phyloP scores from a whole-genome alignment of 2,113 vertebrate species.

The Petrocephalus microphthalmus region DNA sequence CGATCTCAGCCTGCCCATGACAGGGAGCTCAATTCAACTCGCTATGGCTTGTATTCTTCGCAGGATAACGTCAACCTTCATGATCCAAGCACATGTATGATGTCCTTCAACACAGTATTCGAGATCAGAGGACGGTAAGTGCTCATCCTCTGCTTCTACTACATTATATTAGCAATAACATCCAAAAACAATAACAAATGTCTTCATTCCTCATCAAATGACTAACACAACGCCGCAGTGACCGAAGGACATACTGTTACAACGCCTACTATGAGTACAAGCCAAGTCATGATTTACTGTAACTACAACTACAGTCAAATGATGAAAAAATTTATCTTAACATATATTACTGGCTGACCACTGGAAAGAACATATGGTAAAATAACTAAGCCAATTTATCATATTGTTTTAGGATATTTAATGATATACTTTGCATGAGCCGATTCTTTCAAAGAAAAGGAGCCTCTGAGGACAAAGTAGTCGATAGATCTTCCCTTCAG shows the following conservation, averaged over 20 bases:
- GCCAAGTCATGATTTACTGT: background rate
- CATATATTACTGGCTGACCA: background rate
- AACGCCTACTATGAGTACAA: background rate
- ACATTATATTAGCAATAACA: background rate
- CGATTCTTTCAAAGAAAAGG: background rate
- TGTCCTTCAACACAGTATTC: background rate
- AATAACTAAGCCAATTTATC: constrained; percentile 18
- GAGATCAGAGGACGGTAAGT: background rate
- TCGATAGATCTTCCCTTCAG: background rate
- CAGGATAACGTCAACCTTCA: background rate
- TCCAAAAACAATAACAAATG: background rate
- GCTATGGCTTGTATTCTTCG: background rate
- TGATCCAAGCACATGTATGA: background rate
- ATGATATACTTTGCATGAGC: background rate
- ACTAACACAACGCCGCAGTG: background rate
- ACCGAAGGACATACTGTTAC: background rate
- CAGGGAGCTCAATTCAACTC: background rate
- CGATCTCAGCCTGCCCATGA: constrained; percentile 72
- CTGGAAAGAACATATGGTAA: background rate
- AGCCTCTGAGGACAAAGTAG: background rate
- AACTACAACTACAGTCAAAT: background rate
- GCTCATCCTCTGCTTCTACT: background rate
- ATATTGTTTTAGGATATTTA: background rate
- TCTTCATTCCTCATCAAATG: background rate
- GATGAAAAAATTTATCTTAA: background rate